Evolutionary conservation across 2,797 vertebrate species (phyloP), one percentile per base, ranked within the genome.

Genomic region (Acrossocheilus fasciatus): DNA sequence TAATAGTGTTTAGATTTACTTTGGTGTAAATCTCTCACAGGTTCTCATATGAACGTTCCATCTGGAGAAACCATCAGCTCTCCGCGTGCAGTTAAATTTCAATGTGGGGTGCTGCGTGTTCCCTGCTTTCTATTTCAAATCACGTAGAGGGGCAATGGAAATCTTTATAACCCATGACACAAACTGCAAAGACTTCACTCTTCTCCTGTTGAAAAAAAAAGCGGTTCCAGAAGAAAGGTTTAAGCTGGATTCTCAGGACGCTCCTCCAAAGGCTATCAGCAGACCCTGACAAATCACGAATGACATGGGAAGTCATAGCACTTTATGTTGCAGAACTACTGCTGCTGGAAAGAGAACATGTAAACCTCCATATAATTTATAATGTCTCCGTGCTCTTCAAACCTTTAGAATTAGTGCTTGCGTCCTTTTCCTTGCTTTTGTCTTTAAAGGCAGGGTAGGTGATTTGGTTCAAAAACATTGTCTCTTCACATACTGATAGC

Each of bases 51-150:
- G 86, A 84, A 41, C 15, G 78, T 39, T 41, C 66, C 54, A 84
- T 84, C 91, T 93, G 92, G 88, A 91, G 86, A 93, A 91, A 78
- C 72, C 66, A 88, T 90, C 77, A 87, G 79, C 88, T 82, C 81
- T 83, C 83, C n/a, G 68, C 36, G 66, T 84, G 83, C 82, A 52
- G 80, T 83, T 91, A 85, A 90, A 90, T 90, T 91, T 82, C 84
- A 83, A 83, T 69, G 81, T 68, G 64, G 86, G 83, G 83, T 89
- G 83, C 85, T 39, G 45, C 73, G 69, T 87, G 80, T 89, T 90
- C 81, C 72, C 72, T 79, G 23, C 86, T 73, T 78, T 91, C 88
- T 86, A 86, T 47, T 23, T 87, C 90, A 0, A 57, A 83, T 87
- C 88, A 50, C 73, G 80, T 82, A 81, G 47, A 68, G 79, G 86